These are phyloP conservation scores for Aquatica leii DNA, from an alignment of 2,888 invertebrate genomes.

Conservation along the genomic window DNA sequence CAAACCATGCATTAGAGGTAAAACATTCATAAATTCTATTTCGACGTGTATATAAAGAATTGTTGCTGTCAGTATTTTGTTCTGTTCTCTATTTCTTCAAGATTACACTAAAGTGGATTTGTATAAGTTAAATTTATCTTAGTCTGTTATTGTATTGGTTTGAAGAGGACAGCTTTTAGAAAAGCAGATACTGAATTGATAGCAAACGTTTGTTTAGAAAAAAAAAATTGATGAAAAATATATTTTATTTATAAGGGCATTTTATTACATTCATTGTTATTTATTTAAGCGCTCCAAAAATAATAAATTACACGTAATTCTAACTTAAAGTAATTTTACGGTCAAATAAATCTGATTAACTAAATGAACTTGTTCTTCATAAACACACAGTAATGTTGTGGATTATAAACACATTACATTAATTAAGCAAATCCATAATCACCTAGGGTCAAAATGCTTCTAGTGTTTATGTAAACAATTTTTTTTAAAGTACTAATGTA, in stretches of 20 bases:
- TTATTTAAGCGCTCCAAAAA: not conserved
- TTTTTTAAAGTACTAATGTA: too few relatives aligned
- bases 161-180: slow-evolving; percentile 14
- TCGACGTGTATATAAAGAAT: slow-evolving; percentile 6
- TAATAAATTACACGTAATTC: too few relatives aligned
- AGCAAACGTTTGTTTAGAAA: slow-evolving; percentile 12
- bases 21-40: slow-evolving; percentile 1
- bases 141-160: slow-evolving; percentile 12
- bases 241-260: slow-evolving; percentile 10
- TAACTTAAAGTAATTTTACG: too few relatives aligned
- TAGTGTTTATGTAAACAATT: too few relatives aligned
- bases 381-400: too few relatives aligned
- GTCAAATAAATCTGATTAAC: too few relatives aligned
- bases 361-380: too few relatives aligned
- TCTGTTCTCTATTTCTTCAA: slow-evolving; percentile 11
- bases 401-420: too few relatives aligned
- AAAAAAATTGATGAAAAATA: not conserved
- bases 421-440: too few relatives aligned
- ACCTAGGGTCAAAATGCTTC: too few relatives aligned
- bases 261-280: not conserved
- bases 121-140: slow-evolving; percentile 13
- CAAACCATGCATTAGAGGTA: not conserved
- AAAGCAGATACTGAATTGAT: slow-evolving; percentile 5
- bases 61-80: slow-evolving; percentile 4
- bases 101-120: slow-evolving; percentile 7